Percentiles rank a stretch among this genome's conserved stretches.
Evolutionary conservation across 2,888 invertebrate species (phyloP).

Genomic region (Steromphala cineraria): DNA sequence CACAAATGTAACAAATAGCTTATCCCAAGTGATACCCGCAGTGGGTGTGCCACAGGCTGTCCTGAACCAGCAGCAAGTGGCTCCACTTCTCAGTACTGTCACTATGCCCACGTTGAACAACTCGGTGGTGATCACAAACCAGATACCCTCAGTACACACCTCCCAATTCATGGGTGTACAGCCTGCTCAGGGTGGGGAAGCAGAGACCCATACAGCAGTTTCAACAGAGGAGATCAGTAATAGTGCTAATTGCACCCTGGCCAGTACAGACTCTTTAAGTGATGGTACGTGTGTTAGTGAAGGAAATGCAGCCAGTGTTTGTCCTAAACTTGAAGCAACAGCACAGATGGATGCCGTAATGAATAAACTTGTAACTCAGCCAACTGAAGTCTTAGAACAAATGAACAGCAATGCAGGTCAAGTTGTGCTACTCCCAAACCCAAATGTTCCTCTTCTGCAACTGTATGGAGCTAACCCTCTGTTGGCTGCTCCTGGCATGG

Average conservation of each 20-base stretch:
- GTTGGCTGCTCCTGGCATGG: constrained; percentile 26
- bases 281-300: not conserved
- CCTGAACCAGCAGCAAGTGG: constrained; percentile 32
- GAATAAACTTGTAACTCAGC: constrained; percentile 14
- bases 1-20: constrained; percentile 66
- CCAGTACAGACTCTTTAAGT: not conserved
- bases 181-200: not conserved
- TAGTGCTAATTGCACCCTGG: constrained; percentile 3
- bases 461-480: constrained; percentile 37
- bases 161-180: constrained; percentile 15
- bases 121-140: constrained; percentile 34
- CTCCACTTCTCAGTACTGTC: constrained; percentile 40
- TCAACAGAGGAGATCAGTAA: not conserved
- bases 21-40: constrained; percentile 71
- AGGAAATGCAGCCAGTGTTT: not conserved
- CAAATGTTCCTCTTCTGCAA: constrained; percentile 52
- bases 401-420: constrained; percentile 26
- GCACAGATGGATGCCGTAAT: constrained; percentile 25
- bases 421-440: constrained; percentile 45
- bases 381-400: constrained; percentile 12
- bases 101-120: constrained; percentile 36
- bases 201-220: constrained; percentile 17
- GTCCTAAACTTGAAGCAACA: not conserved
- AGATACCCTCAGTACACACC: constrained; percentile 30
- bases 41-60: constrained; percentile 48